Percentiles rank a stretch among this genome's conserved stretches.
These are phyloP conservation scores for Artibeus lituratus DNA, from an alignment of 2,797 vertebrate genomes.

Conservation along the genomic window DNA sequence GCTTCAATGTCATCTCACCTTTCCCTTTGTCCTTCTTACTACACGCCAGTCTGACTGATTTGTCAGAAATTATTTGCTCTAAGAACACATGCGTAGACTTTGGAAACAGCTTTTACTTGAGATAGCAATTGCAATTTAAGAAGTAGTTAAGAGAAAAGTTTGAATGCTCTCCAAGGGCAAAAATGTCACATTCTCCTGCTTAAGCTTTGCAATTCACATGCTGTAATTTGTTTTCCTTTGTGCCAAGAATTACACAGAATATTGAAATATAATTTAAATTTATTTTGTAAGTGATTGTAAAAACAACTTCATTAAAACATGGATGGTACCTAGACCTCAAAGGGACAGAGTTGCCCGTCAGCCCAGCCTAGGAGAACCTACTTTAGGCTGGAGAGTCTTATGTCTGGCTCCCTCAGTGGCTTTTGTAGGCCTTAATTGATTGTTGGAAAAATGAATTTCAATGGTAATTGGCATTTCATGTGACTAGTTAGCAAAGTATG, in stretches of 20 bases:
- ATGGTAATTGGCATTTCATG: neutral
- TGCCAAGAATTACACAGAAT: conserved; percentile 40
- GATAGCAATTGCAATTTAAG: conserved; percentile 42
- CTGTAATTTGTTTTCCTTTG: conserved; percentile 17
- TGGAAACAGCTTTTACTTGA: conserved; percentile 31
- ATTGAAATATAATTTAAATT: conserved; percentile 18
- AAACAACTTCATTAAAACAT: neutral
- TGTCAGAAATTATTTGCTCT: conserved; percentile 9
- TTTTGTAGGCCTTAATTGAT: neutral
- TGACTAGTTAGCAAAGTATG: neutral
- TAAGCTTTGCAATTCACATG: conserved; percentile 23
- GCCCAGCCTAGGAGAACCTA: neutral
- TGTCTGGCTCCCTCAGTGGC: neutral
- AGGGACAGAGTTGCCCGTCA: neutral
- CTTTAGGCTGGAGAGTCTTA: neutral
- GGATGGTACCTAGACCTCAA: neutral
- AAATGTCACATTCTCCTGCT: neutral
- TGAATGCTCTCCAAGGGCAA: conserved; percentile 48
- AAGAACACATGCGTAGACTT: neutral
- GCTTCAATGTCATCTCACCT: conserved; percentile 20
- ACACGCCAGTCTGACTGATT: neutral
- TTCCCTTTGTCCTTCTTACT: neutral
- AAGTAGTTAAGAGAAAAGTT: conserved; percentile 41
- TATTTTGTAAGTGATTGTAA: neutral
- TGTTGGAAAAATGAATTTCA: neutral